A percentile compares a stretch with the other conserved stretches of the same genome.
Conservation (phyloP, 2,113 vertebrate species). For the Holacanthus passer region DNA sequence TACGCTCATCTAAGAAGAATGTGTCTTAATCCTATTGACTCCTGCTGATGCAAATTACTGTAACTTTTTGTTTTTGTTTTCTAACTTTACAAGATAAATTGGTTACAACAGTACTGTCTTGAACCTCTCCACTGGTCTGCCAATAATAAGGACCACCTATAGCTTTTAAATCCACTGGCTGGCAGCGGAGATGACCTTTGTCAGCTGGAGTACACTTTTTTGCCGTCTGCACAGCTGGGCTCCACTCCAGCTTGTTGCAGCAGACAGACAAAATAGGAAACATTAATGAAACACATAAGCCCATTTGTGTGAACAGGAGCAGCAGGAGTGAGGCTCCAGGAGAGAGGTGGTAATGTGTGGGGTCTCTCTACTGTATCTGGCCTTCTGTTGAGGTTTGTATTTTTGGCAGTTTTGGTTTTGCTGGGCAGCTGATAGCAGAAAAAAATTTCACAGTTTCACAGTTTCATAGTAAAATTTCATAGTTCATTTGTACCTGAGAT, state of each 20-base stretch:
- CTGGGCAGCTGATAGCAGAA: neutral
- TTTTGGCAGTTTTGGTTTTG: neutral
- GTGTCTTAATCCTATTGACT: conserved; percentile 32
- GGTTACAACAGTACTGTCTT: neutral
- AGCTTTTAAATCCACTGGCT: neutral
- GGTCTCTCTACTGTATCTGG: neutral
- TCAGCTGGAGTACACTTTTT: neutral
- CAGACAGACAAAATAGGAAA: conserved; percentile 23
- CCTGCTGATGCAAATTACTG: conserved; percentile 34
- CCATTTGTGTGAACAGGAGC: conserved; percentile 24
- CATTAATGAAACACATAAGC: conserved; percentile 40
- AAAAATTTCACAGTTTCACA: too few relatives aligned
- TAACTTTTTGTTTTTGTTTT: conserved; percentile 18
- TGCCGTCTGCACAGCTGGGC: conserved; percentile 29
- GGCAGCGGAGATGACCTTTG: conserved; percentile 5
- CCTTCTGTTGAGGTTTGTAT: neutral
- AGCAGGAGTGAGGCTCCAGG: neutral
- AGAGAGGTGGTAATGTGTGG: neutral
- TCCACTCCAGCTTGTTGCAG: conserved; percentile 25
- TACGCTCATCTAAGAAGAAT: conserved; percentile 60
- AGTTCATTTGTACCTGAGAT: conserved; percentile 91
- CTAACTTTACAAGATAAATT: conserved; percentile 16
- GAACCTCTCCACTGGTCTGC: neutral
- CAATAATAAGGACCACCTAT: conserved; percentile 3
- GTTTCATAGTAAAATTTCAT: too few relatives aligned